Base-by-base conservation (phyloP, 2,113 vertebrate genomes). In the Lepisosteus osseus region DNA sequence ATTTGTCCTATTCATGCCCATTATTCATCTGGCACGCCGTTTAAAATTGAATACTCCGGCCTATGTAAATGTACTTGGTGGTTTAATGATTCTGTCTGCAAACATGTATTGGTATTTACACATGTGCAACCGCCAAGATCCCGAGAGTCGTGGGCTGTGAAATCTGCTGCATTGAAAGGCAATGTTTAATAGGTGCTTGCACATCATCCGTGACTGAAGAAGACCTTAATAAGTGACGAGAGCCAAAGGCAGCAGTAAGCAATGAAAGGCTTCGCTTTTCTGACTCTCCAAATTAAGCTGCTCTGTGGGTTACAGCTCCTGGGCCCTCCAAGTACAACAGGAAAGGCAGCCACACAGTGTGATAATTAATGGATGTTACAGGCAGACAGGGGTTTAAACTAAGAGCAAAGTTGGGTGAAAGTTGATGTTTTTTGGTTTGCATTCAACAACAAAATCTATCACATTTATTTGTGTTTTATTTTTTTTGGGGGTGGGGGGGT, bases 51-150 rank as follows among this genome's bases (percentile, higher is more conserved):
- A 9, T 51, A 51, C 47, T 9, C 47, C 5, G 57, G 12, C 57
- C 5, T 4, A 59, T 59, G 11, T 59, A 59, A 59, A 59, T 59
- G 57, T 6, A 59, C 14, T 59, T 2, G 57, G 14, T 59, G 5
- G 57, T 59, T 59, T 59, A 59, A 59, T 59, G 57, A 59, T 13
- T 59, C n/a, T 59, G 57, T 15, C 57, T 4, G 57, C n/a, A 59
- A 59, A n/a, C n/a, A 13, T 15, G n/a, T 6, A 59, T 59, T 59
- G 57, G n/a, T 59, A 59, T 59, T 59, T 59, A 59, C 57, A 59
- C 57, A 3, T 59, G 12, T 15, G 5, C 57, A 59, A 59, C n/a
- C 2, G 14, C 57, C 57, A n/a, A 15, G 11, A 13, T 59, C 11
- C 56, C 7, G 4, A 15, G 4, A 59, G 57, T 59, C 4, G 57